These are phyloP conservation scores for Drosophila robusta DNA, from an alignment of 2,888 invertebrate species.

Conservation along the genomic window DNA sequence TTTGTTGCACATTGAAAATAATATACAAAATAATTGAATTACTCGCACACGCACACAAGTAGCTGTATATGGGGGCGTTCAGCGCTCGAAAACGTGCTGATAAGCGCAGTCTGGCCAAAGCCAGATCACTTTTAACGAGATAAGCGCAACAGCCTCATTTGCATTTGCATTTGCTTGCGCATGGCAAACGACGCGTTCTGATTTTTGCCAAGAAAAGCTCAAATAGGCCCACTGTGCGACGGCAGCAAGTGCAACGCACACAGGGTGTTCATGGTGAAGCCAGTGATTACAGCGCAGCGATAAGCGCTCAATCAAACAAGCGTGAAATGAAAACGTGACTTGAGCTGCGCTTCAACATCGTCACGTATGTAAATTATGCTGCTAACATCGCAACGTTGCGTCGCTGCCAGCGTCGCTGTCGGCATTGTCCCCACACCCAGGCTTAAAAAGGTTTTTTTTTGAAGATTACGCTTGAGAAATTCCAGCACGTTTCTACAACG, in stretches of 20 bases:
- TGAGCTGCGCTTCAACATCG: constrained; percentile 75
- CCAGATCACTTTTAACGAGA: constrained; percentile 24
- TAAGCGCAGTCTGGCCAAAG: constrained; percentile 33
- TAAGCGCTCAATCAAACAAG: constrained; percentile 55
- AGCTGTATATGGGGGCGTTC: constrained; percentile 25
- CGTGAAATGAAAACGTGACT: constrained; percentile 81
- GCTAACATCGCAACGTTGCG: constrained; percentile 32
- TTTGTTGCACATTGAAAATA: constrained; percentile 77
- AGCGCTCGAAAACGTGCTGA: constrained; percentile 21
- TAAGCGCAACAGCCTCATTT: constrained; percentile 6
- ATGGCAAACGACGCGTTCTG: neutral
- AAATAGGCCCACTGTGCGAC: neutral
- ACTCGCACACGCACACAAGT: constrained; percentile 42
- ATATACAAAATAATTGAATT: constrained; percentile 82
- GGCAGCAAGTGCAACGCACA: constrained; percentile 14
- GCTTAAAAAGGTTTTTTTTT: constrained; percentile 23
- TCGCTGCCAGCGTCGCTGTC: constrained; percentile 18
- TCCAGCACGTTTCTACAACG: constrained; percentile 75
- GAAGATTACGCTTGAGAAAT: constrained; percentile 70
- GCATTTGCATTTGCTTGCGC: constrained; percentile 6
- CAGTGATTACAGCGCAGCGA: constrained; percentile 28
- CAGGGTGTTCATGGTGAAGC: constrained; percentile 34
- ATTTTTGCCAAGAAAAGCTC: neutral
- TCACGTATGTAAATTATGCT: constrained; percentile 80
- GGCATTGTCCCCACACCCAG: constrained; percentile 56